Evolutionary conservation across 2,113 vertebrate genomes (phyloP).

Genomic region (Meles meles): DNA sequence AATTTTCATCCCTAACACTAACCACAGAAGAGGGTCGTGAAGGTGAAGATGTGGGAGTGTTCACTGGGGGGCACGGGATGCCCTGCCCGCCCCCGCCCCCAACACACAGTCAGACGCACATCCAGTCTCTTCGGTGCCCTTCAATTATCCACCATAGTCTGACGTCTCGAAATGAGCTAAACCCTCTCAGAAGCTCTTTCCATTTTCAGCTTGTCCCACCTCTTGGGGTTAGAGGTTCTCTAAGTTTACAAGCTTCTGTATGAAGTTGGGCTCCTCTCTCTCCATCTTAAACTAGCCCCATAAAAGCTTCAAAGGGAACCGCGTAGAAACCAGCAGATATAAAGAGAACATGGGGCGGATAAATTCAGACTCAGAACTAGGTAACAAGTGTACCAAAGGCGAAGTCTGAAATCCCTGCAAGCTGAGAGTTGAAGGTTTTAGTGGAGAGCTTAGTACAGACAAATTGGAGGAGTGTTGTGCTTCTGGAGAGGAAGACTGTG

Average conservation of each 20-base stretch:
- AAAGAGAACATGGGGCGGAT: neutral
- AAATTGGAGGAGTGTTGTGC: neutral
- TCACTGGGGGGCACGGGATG: accelerated
- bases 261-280: neutral
- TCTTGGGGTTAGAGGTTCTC: neutral
- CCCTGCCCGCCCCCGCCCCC: accelerated
- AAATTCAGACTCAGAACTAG: neutral
- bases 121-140: neutral
- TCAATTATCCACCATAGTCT: neutral
- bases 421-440: neutral
- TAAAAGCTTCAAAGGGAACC: neutral
- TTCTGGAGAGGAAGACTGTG: neutral
- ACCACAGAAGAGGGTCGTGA: neutral
- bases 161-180: neutral
- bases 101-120: neutral
- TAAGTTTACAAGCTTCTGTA: neutral
- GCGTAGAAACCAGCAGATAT: neutral
- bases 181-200: neutral
- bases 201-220: neutral
- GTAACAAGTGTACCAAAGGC: neutral
- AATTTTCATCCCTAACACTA: neutral
- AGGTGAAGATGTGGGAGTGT: neutral
- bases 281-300: constrained; percentile 11
- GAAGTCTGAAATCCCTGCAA: neutral
- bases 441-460: neutral